phyloP scores from a whole-genome alignment of 37 sponge, comb jelly and placozoan genomes.

The Dysidea cf. avara region DNA sequence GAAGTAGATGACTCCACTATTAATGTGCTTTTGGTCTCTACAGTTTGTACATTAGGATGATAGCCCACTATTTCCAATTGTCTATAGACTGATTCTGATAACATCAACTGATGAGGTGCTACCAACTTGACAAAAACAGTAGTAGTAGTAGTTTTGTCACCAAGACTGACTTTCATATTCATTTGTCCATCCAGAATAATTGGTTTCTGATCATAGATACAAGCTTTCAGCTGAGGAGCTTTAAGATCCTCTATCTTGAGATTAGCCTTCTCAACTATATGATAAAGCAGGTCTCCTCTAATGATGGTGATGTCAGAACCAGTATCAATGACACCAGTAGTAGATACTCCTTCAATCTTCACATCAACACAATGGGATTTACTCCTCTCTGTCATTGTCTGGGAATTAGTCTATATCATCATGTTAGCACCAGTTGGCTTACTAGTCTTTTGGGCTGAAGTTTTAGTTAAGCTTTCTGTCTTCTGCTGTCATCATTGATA shows the following conservation, averaged over 20 bases:
- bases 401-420: no score
- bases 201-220: conserved; percentile 7
- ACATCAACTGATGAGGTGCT: conserved; percentile 19
- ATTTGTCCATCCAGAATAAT: conserved; percentile 16
- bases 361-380: conserved; percentile 15
- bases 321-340: no score
- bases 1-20: no score
- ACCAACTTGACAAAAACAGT: no score
- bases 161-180: background rate
- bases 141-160: no score
- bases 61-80: conserved; percentile 20
- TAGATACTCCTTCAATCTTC: background rate
- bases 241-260: background rate
- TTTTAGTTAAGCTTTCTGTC: no score
- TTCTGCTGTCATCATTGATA: no score
- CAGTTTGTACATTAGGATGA: conserved; percentile 16
- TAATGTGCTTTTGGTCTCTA: no score
- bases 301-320: conserved; percentile 18
- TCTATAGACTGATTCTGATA: conserved; percentile 15
- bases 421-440: no score
- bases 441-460: no score
- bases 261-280: background rate
- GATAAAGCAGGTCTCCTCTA: background rate
- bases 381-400: no score
- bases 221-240: background rate